phyloP scores from a whole-genome alignment of 2,888 invertebrate genomes.

The Drosophila phalerata region DNA sequence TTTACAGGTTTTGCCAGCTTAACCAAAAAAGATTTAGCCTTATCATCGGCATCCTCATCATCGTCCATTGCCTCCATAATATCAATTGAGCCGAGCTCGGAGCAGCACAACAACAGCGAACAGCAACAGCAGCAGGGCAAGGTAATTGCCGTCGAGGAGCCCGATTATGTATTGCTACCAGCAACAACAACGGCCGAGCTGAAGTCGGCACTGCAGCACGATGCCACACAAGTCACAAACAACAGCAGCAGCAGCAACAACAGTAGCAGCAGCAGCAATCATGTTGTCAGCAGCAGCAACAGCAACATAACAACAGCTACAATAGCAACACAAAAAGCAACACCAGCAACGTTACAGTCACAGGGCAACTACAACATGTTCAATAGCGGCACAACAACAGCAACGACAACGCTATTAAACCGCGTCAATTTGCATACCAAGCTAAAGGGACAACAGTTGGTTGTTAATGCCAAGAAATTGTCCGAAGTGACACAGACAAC shows the following conservation, averaged over 20 bases:
- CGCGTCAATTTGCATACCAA: conserved; percentile 67
- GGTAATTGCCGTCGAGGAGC: conserved; percentile 54
- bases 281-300: conserved; percentile 13
- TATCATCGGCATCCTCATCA: conserved; percentile 61
- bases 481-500: conserved; percentile 88
- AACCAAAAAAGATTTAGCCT: conserved; percentile 71
- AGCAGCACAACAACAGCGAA: conserved; percentile 33
- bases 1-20: conserved; percentile 64
- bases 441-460: conserved; percentile 74
- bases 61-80: conserved; percentile 70
- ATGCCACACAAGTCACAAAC: conserved; percentile 33
- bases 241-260: conserved; percentile 22
- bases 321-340: conserved; percentile 21
- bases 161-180: conserved; percentile 67
- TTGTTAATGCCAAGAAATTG: conserved; percentile 78
- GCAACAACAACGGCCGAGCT: conserved; percentile 60
- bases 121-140: conserved; percentile 39
- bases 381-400: conserved; percentile 40
- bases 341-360: conserved; percentile 14
- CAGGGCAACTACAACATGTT: conserved; percentile 57
- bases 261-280: conserved; percentile 24
- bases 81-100: conserved; percentile 62
- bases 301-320: conserved; percentile 1
- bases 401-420: conserved; percentile 58
- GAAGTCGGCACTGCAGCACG: conserved; percentile 36